These are phyloP conservation scores for Tenodera sinensis DNA, from an alignment of 2,888 invertebrate species.

Conservation along the genomic window DNA sequence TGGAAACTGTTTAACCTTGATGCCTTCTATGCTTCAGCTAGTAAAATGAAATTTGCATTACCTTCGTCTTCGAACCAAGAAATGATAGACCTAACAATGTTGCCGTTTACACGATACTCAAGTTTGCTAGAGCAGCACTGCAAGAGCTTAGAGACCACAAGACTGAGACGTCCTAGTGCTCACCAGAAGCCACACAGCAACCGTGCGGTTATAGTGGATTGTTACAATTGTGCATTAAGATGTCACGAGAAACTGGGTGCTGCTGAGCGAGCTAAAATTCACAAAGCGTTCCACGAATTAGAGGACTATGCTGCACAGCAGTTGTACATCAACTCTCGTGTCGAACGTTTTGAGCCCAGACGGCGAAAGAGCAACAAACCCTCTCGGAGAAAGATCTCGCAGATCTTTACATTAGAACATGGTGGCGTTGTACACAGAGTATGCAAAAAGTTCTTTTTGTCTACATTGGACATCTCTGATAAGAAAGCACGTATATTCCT, in stretches of 20 bases:
- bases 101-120: neutral
- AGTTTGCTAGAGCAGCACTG: neutral
- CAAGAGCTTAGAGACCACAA: neutral
- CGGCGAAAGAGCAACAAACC: neutral
- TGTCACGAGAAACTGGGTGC: neutral
- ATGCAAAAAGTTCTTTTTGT: neutral
- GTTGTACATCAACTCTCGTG: neutral
- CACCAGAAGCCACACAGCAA: neutral
- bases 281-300: neutral
- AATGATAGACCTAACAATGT: neutral
- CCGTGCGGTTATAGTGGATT: neutral
- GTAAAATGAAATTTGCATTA: neutral
- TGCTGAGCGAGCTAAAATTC: neutral
- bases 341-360: neutral
- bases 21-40: neutral
- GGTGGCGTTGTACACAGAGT: neutral
- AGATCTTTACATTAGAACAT: neutral
- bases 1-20: neutral
- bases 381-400: neutral
- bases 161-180: neutral
- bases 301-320: neutral
- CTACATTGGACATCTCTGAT: neutral
- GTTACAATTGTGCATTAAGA: neutral
- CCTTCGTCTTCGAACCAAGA: neutral
- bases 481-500: neutral